A percentile compares a stretch with the other conserved stretches of the same genome.
Conservation (phyloP, 2,113 vertebrate genomes). For the Gymnarchus niloticus region DNA sequence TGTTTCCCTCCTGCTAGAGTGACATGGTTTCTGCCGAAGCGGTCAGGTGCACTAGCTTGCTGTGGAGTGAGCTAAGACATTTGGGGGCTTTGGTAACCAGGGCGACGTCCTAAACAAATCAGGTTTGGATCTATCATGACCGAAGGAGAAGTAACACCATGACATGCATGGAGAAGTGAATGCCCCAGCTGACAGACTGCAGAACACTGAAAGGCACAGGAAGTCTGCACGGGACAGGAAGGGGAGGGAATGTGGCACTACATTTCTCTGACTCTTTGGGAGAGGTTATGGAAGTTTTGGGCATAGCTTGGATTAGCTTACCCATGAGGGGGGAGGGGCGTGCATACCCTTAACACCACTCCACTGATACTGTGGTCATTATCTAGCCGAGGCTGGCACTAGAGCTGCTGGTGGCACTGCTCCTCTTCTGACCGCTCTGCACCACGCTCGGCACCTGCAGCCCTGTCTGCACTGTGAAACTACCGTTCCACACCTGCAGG, state of each 20-base stretch:
- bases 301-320: not conserved
- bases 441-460: constrained; percentile 85
- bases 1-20: too few relatives aligned
- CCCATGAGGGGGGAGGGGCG: not conserved
- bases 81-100: not conserved
- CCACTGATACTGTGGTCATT: not conserved
- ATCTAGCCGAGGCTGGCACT: constrained; percentile 82
- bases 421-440: constrained; percentile 81
- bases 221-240: not conserved
- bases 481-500: constrained; percentile 89
- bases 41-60: not conserved
- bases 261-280: constrained; percentile 8
- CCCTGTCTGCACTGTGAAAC: constrained; percentile 81
- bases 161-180: not conserved
- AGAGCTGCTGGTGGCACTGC: constrained; percentile 88
- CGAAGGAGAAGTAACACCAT: not conserved
- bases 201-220: constrained; percentile 9
- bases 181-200: not conserved
- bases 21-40: not conserved
- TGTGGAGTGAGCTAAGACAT: not conserved
- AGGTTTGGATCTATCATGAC: not conserved
- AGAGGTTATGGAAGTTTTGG: not conserved
- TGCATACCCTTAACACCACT: not conserved
- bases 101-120: not conserved
- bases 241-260: not conserved